Conservation (phyloP, 2,888 invertebrate genomes). For the Tiphia femorata region DNA sequence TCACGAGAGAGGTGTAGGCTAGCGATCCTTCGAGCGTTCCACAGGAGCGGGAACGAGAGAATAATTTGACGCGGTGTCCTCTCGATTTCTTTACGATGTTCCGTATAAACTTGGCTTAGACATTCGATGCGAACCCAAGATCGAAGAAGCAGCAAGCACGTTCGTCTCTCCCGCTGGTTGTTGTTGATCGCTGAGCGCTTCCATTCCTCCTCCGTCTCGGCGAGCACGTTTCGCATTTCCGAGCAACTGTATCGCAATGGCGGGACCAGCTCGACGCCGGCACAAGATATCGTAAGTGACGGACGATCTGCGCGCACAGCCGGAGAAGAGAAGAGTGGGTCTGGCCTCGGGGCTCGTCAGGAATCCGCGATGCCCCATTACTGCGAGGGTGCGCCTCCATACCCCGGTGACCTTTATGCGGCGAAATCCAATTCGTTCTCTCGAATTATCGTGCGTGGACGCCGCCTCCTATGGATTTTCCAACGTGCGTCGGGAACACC, state of each 20-base stretch:
- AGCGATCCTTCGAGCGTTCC: too few species aligned
- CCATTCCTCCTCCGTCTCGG: constrained; percentile 34
- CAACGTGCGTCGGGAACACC: constrained; percentile 2
- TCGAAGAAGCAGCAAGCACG: neutral
- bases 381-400: constrained; percentile 56
- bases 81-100: too few species aligned
- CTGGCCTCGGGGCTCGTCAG: constrained; percentile 53
- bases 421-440: constrained; percentile 44
- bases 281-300: constrained; percentile 52
- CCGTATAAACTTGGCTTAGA: too few species aligned
- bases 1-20: too few species aligned
- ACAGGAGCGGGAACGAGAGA: too few species aligned
- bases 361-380: constrained; percentile 54
- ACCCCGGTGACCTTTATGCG: constrained; percentile 52
- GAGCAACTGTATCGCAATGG: constrained; percentile 39
- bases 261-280: too few species aligned
- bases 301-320: too few species aligned
- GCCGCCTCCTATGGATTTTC: constrained; percentile 23
- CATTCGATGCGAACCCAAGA: too few species aligned
- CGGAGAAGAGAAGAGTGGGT: too few species aligned
- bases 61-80: too few species aligned
- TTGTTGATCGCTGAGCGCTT: constrained; percentile 39
- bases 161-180: neutral
- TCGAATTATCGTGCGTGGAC: constrained; percentile 22
- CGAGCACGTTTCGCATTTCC: constrained; percentile 29